phyloP scores from a whole-genome alignment of 2,113 vertebrate genomes.

The Fulica atra region DNA sequence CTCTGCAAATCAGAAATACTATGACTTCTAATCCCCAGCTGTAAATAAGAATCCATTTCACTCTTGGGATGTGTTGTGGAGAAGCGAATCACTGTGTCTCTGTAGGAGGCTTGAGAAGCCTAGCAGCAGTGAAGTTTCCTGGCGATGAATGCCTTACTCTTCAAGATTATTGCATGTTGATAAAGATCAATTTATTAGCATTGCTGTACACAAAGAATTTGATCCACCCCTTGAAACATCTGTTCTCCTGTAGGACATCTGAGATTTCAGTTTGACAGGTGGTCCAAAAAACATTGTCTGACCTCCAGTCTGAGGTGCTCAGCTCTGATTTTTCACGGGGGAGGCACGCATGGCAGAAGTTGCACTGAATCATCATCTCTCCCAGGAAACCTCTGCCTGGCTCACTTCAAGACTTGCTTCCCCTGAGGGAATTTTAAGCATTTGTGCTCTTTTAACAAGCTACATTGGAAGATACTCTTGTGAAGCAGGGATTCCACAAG shows the following conservation, averaged over 20 bases:
- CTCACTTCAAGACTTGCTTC: background rate
- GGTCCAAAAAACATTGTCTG: background rate
- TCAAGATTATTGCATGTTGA: slow-evolving; percentile 42
- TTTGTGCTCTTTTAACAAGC: background rate
- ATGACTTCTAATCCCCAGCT: background rate
- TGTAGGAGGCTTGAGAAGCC: slow-evolving; percentile 13
- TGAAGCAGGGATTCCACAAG: background rate
- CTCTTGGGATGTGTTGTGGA: background rate
- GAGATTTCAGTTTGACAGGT: background rate
- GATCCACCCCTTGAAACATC: background rate
- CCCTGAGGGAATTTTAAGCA: background rate
- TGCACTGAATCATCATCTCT: background rate
- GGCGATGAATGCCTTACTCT: background rate
- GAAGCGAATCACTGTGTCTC: background rate
- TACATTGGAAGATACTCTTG: background rate
- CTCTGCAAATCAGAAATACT: slow-evolving; percentile 24
- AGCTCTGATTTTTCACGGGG: background rate
- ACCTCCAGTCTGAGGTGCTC: background rate
- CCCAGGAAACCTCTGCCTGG: background rate
- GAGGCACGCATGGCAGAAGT: background rate
- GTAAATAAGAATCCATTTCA: slow-evolving; percentile 25
- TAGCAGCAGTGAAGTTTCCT: background rate
- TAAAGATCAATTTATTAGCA: slow-evolving; percentile 11
- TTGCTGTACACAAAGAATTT: background rate
- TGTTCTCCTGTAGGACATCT: background rate